These are phyloP conservation scores for Radopholus similis DNA, from an alignment of 1,140 invertebrate species.

Conservation along the genomic window DNA sequence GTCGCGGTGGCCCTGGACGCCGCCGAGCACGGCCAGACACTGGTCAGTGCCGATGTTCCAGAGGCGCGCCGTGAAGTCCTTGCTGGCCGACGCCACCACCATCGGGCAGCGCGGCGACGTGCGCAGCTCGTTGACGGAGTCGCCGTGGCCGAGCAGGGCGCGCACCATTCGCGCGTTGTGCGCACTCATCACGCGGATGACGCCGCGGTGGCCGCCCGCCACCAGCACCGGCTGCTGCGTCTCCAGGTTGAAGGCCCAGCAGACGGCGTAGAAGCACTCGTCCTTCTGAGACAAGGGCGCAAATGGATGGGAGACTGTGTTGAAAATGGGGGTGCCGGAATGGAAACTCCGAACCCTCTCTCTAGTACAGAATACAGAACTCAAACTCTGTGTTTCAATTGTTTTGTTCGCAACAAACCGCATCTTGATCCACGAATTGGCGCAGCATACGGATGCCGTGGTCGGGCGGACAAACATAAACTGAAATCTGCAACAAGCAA, in stretches of 20 bases:
- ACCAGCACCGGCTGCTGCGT: slow-evolving; percentile 25
- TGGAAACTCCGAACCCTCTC: neutral
- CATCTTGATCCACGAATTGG: slow-evolving; percentile 37
- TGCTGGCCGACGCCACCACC: slow-evolving; percentile 46
- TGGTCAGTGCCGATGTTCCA: slow-evolving; percentile 29
- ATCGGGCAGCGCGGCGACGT: slow-evolving; percentile 36
- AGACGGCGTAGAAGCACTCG: slow-evolving; percentile 40
- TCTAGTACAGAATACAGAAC: no score
- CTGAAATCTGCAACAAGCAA: slow-evolving; percentile 29
- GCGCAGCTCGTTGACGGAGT: slow-evolving; percentile 37
- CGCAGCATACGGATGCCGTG: slow-evolving; percentile 23
- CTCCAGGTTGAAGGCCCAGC: slow-evolving; percentile 37
- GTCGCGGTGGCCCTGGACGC: slow-evolving; percentile 39
- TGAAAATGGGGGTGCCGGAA: neutral
- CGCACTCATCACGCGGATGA: slow-evolving; percentile 36
- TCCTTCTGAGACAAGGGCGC: slow-evolving; percentile 25
- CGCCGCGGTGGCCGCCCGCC: slow-evolving; percentile 32
- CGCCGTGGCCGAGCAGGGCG: slow-evolving; percentile 37
- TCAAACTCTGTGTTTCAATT: no score
- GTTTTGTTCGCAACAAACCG: slow-evolving; percentile 11
- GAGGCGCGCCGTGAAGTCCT: slow-evolving; percentile 40
- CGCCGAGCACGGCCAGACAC: slow-evolving; percentile 40
- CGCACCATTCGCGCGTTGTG: slow-evolving; percentile 32
- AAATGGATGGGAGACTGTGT: neutral
- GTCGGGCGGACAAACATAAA: slow-evolving; percentile 27